Percentiles rank a stretch among this genome's conserved stretches.
Conservation (phyloP, 2,888 invertebrate species). For the Polydrusus tereticollis region DNA sequence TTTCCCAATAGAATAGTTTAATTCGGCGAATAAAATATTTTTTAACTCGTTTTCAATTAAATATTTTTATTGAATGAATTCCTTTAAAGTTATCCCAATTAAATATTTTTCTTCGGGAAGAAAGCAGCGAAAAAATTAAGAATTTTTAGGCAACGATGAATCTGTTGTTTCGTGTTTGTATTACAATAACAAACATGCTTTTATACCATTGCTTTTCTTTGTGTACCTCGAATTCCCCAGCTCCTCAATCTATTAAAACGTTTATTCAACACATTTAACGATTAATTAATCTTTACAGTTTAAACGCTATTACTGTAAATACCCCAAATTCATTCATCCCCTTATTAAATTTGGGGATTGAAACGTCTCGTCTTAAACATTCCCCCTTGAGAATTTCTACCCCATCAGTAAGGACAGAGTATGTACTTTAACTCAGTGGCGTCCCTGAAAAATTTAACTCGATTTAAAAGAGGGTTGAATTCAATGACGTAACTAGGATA, state of each 20-base stretch:
- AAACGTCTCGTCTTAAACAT: constrained; percentile 31
- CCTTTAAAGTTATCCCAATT: no score
- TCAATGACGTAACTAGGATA: no score
- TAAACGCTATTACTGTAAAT: constrained; percentile 21
- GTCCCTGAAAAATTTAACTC: not conserved
- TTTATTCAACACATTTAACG: constrained; percentile 20
- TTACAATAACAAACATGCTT: not conserved
- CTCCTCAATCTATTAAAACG: not conserved
- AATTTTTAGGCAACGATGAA: no score
- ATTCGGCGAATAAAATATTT: no score
- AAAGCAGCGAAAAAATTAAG: not conserved
- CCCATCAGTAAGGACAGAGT: constrained; percentile 11
- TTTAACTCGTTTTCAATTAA: no score
- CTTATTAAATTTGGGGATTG: constrained; percentile 23
- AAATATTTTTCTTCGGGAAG: no score
- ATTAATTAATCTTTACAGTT: constrained; percentile 24
- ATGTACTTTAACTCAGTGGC: not conserved
- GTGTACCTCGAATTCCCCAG: not conserved
- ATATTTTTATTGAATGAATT: no score
- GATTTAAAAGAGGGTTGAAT: not conserved
- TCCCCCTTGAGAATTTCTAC: constrained; percentile 28
- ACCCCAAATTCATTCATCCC: constrained; percentile 21
- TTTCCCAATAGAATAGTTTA: no score
- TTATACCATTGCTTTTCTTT: not conserved
- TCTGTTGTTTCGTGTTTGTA: no score